Percentiles rank a stretch among this genome's conserved stretches.
Evolutionary conservation across 2,888 invertebrate species (phyloP).

Genomic region (Erebia palarica): DNA sequence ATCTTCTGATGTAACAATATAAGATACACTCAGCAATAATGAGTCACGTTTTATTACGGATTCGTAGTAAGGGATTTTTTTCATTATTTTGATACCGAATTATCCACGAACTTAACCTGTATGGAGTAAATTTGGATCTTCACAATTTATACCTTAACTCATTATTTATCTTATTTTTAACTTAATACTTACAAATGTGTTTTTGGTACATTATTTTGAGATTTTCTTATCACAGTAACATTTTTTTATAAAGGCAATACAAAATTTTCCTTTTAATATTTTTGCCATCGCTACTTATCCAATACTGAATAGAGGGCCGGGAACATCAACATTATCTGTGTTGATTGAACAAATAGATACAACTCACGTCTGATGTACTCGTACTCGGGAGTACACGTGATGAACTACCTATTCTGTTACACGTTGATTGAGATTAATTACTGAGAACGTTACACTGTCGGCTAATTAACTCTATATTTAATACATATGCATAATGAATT

Average conservation of each 20-base stretch:
- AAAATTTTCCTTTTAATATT: not conserved
- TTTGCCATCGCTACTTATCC: slow-evolving; percentile 59
- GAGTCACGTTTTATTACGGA: slow-evolving; percentile 9
- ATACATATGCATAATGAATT: not conserved
- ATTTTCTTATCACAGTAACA: not conserved
- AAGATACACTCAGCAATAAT: slow-evolving; percentile 3
- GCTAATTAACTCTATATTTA: slow-evolving; percentile 8
- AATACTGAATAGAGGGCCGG: slow-evolving; percentile 61
- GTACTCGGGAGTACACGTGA: slow-evolving; percentile 23
- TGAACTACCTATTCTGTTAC: slow-evolving; percentile 37
- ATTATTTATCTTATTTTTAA: not conserved
- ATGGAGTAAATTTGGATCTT: not conserved
- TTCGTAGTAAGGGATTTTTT: too few relatives aligned
- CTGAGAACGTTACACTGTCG: slow-evolving; percentile 13
- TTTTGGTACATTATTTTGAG: not conserved
- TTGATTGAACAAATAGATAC: slow-evolving; percentile 74
- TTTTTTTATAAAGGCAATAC: not conserved
- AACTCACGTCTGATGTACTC: slow-evolving; percentile 36
- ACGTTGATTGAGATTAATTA: slow-evolving; percentile 37
- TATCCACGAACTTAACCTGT: not conserved
- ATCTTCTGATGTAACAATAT: slow-evolving; percentile 14
- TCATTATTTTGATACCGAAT: not conserved
- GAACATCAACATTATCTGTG: slow-evolving; percentile 71
- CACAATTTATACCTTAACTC: not conserved
- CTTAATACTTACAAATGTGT: not conserved